Conservation (phyloP, 2,888 invertebrate species). For the Siphonodentalium dalli region DNA sequence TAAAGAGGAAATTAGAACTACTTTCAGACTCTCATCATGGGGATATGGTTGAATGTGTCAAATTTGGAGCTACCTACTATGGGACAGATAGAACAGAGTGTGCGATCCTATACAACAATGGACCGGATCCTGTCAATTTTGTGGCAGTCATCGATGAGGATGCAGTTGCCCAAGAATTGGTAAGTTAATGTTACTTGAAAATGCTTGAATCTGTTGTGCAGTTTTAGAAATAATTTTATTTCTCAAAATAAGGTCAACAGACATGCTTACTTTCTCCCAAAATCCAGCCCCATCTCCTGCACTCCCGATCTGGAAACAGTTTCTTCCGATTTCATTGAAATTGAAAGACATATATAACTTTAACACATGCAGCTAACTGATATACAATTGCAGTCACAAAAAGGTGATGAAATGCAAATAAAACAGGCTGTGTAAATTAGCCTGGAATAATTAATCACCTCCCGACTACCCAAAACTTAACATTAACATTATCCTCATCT, state of each 20-base stretch:
- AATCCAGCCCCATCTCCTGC: too few species aligned
- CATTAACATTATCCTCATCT: too few species aligned
- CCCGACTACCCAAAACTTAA: too few species aligned
- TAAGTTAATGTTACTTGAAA: slow-evolving; percentile 36
- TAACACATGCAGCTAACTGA: too few species aligned
- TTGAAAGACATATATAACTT: too few species aligned
- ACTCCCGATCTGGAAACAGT: too few species aligned
- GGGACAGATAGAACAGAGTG: slow-evolving; percentile 61
- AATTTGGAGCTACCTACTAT: slow-evolving; percentile 63
- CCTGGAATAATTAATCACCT: too few species aligned
- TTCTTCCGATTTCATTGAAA: too few species aligned
- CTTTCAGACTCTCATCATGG: slow-evolving; percentile 43
- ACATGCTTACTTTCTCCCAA: too few species aligned
- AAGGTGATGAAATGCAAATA: too few species aligned
- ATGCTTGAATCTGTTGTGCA: neutral
- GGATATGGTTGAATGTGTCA: slow-evolving; percentile 51
- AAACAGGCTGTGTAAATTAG: too few species aligned
- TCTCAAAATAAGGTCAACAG: neutral
- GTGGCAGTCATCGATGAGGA: slow-evolving; percentile 64
- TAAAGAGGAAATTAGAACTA: slow-evolving; percentile 58
- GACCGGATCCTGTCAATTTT: slow-evolving; percentile 62
- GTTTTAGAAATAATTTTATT: neutral
- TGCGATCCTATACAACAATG: slow-evolving; percentile 61
- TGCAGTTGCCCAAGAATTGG: slow-evolving; percentile 62
- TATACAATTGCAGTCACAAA: too few species aligned